Evolutionary conservation across 2,888 invertebrate species (phyloP), one percentile per base, ranked within the genome.

Genomic region (Ectemnius lituratus): DNA sequence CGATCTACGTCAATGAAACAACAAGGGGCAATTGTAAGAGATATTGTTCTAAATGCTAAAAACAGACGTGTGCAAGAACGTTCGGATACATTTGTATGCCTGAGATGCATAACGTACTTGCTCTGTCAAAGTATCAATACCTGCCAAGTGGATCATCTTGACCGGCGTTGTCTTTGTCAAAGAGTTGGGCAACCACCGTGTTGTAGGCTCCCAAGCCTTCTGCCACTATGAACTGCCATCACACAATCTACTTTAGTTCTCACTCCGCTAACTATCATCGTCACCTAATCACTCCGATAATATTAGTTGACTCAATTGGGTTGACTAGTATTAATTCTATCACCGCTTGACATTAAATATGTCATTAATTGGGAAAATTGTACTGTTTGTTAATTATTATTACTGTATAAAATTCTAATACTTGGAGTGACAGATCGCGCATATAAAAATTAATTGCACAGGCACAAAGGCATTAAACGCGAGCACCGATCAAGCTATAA

Each of bases 111-210:
- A 64, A 11, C 73, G 56, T 80, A 78, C 76, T 80, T 81, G 79
- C 76, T 37, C 37, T 83, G 80, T 76, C 76, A 85, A 16, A 16
- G 92, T 93, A 92, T 93, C 80, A 86, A 83, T 92, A 96, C 97
- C 97, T 97, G 94, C 98, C 98, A 88, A 98, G 94, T 87, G 95
- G 94, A 92, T 98, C 98, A 92, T 98, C 98, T 91, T 95, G 94
- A 90, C 95, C 96, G 85, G 96, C 95, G 89, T 95, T 95, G 93
- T 98, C 98, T 94, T 97, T 96, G 94, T 98, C 98, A 94, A 93
- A 97, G 87, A 98, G 94, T 90, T 96, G 93, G 88, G 91, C 91
- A 88, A 95, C 91, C 86, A 93, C 81, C 82, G 82, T 85, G 87
- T 85, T 86, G 87, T 86, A 81, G 77, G 86, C 84, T 79, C 88